Base-by-base conservation (phyloP, 2,797 vertebrate species). In the Helicolenus hilgendorfi region DNA sequence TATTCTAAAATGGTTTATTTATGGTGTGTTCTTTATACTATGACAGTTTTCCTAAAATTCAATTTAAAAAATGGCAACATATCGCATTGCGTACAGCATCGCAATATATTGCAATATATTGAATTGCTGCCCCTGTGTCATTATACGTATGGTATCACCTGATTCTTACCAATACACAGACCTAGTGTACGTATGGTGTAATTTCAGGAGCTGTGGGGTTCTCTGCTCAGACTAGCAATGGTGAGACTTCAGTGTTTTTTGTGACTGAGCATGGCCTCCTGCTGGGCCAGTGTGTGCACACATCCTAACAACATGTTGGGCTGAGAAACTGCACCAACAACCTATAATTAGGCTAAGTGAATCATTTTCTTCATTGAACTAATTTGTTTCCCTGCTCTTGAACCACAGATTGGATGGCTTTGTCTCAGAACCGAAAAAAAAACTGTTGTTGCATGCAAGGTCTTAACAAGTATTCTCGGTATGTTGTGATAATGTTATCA, bases 281-380 rank as follows among this genome's bases (percentile, higher is more conserved):
- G 85, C 53, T 77, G 85, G 76, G 86, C 87, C 62, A 72, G 70
- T 87, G 85, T 87, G 72, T 63, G 79, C 72, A 59, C 83, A 86
- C 72, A 84, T 84, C 53, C 15, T 90, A 93, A 91, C 91, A 80
- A 86, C 92, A 87, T 94, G 92, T 94, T 94, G 92, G 45, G 85
- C 85, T 18, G 75, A 81, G 69, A 79, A 93, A 87, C 74, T 77
- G 89, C 81, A 38, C 73, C 89, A 84, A 84, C 82, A 95, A 89
- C 93, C 92, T 89, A 22, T 89, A 93, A 96, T 96, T 96, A 96
- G 89, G 11, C 83, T 82, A 90, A 95, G 90, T 96, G 89, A 95
- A 92, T 94, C 75, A 87, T 95, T 96, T 95, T 96, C 72, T 62
- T 87, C 86, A 89, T 89, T 93, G 71, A 86, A 81, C 95, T 95